A percentile compares a stretch with the other conserved stretches of the same genome.
Evolutionary conservation across 2,888 invertebrate genomes (phyloP).

Genomic region (Bugulina stolonifera): DNA sequence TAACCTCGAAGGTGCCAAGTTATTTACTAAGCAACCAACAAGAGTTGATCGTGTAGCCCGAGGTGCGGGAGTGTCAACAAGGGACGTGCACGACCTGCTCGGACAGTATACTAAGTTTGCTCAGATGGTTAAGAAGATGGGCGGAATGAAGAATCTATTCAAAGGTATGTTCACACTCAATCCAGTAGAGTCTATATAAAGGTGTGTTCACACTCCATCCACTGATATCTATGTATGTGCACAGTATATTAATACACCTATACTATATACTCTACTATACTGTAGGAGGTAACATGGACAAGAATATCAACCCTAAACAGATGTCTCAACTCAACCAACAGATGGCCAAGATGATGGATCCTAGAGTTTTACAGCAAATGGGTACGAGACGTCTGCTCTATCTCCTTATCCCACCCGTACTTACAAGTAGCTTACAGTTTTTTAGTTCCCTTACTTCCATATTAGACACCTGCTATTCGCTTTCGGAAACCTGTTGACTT

Average conservation of each 20-base stretch:
- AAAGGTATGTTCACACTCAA: too few species aligned
- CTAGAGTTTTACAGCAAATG: conserved; percentile 90
- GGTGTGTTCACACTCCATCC: too few species aligned
- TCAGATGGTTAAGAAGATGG: conserved; percentile 99
- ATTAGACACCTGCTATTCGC: too few species aligned
- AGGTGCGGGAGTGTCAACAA: conserved; percentile 87
- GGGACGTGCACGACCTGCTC: conserved; percentile 93
- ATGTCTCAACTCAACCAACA: conserved; percentile 99
- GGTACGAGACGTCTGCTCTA: too few species aligned
- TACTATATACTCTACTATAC: too few species aligned
- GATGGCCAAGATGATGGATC: conserved; percentile 99
- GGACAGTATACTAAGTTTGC: conserved; percentile 98
- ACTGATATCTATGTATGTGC: too few species aligned
- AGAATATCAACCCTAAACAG: conserved; percentile 95
- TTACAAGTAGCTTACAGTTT: too few species aligned
- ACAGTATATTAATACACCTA: too few species aligned
- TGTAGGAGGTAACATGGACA: conserved; percentile 88
- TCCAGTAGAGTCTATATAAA: too few species aligned
- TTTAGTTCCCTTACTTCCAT: too few species aligned
- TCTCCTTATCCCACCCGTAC: too few species aligned
- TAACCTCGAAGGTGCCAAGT: conserved; percentile 87
- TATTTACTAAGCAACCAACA: conserved; percentile 85
- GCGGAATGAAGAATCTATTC: conserved; percentile 96
- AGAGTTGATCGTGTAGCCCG: conserved; percentile 78
- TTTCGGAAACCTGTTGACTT: too few species aligned